Percentiles rank a stretch among this genome's conserved stretches.
These are phyloP conservation scores for Glossophaga mutica DNA, from an alignment of 2,797 vertebrate genomes.

Conservation along the genomic window DNA sequence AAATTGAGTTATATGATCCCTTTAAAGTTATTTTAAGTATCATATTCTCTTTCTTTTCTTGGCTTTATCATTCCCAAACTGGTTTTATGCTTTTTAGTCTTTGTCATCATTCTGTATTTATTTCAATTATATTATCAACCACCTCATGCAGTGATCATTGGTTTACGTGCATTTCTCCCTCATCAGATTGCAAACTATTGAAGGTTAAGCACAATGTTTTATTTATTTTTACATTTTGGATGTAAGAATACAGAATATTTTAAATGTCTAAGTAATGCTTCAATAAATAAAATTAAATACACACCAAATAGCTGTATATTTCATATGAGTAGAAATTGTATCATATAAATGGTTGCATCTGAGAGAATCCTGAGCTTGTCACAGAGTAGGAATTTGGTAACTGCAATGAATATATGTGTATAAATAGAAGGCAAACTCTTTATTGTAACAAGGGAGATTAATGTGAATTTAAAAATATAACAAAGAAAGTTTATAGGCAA, in stretches of 20 bases:
- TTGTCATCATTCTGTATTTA: background rate
- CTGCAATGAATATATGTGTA: background rate
- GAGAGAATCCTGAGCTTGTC: background rate
- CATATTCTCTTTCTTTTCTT: background rate
- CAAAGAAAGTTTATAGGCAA: background rate
- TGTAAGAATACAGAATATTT: background rate
- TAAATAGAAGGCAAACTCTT: background rate
- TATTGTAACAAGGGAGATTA: background rate
- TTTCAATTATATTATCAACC: background rate
- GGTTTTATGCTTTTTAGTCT: background rate
- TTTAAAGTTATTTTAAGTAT: background rate
- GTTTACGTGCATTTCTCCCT: background rate
- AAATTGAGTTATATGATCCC: background rate
- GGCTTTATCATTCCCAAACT: rapidly evolving
- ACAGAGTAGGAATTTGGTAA: background rate
- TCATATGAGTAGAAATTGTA: background rate
- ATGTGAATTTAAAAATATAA: background rate
- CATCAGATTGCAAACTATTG: background rate
- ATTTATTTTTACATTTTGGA: background rate
- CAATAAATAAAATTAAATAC: background rate
- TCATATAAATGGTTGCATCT: background rate
- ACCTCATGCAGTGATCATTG: background rate
- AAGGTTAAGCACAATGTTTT: background rate
- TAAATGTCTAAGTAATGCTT: background rate
- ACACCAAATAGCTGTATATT: background rate